These are phyloP conservation scores for Euphonia xanthogaster DNA, from an alignment of 2,797 vertebrate genomes.

Conservation along the genomic window DNA sequence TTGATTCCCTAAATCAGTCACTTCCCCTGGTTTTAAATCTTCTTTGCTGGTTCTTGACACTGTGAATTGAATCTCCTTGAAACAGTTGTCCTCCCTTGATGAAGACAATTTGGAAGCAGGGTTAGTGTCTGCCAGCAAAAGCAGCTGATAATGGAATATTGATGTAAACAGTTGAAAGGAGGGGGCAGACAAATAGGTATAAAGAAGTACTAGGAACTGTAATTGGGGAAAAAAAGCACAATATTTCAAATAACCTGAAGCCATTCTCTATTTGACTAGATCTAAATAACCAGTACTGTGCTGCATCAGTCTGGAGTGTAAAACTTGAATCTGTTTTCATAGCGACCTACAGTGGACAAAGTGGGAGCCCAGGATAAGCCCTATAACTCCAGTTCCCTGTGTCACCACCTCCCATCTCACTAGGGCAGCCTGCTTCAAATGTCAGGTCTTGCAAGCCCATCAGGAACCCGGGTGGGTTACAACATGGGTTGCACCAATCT, in stretches of 20 bases:
- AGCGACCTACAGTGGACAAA: neutral
- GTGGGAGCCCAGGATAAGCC: neutral
- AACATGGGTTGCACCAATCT: neutral
- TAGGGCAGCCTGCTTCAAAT: neutral
- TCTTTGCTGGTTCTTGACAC: neutral
- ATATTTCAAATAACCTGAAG: neutral
- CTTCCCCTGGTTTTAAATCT: constrained; percentile 10
- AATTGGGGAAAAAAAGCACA: neutral
- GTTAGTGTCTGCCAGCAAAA: constrained; percentile 19
- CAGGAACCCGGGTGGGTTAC: neutral
- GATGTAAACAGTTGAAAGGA: neutral
- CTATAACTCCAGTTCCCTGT: neutral
- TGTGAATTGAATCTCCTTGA: constrained; percentile 48
- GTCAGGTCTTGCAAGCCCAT: neutral
- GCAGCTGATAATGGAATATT: constrained; percentile 36
- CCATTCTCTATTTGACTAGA: neutral
- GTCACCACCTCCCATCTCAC: neutral
- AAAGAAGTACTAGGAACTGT: neutral
- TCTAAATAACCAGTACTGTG: neutral
- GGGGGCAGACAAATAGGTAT: neutral
- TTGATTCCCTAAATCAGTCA: constrained; percentile 12
- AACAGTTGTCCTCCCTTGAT: constrained; percentile 25
- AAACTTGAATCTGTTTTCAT: neutral
- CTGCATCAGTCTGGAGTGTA: neutral
- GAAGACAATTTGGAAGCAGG: constrained; percentile 39